These are phyloP conservation scores for Drosophila ambigua DNA, from an alignment of 1,140 invertebrate species.

Conservation along the genomic window DNA sequence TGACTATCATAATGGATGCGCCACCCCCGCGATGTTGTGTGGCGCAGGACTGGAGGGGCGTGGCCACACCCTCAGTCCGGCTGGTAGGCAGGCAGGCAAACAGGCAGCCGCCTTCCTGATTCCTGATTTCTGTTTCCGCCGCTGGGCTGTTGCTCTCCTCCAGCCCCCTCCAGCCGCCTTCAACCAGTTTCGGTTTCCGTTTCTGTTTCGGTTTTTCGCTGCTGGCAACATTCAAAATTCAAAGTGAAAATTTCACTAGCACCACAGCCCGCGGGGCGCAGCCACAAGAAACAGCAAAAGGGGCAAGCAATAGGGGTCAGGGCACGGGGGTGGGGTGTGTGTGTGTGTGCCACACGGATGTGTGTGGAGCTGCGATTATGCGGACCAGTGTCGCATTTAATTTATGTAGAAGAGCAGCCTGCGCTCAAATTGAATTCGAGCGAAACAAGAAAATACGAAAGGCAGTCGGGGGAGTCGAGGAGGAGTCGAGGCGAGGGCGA, in stretches of 20 bases:
- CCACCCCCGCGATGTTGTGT: too few species aligned
- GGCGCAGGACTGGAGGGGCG: background rate
- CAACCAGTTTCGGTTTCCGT: conserved; percentile 3
- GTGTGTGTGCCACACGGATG: background rate
- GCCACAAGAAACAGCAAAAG: background rate
- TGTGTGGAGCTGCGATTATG: conserved; percentile 44
- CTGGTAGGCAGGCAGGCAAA: too few species aligned
- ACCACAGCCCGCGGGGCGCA: conserved; percentile 5
- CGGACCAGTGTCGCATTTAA: conserved; percentile 55
- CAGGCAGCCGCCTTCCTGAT: background rate
- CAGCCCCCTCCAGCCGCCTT: too few species aligned
- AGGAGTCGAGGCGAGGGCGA: too few species aligned
- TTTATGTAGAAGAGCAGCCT: conserved; percentile 42
- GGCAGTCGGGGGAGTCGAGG: background rate
- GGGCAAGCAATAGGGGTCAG: background rate
- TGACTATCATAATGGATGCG: conserved; percentile 43
- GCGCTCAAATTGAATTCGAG: conserved; percentile 48
- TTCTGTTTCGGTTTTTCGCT: conserved; percentile 12
- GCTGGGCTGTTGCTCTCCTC: background rate
- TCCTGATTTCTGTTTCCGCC: conserved; percentile 11
- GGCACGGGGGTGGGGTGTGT: background rate
- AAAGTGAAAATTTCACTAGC: conserved; percentile 52
- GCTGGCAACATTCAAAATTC: conserved; percentile 48
- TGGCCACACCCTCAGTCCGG: conserved; percentile 4
- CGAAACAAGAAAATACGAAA: background rate